phyloP scores from a whole-genome alignment of 2,888 invertebrate genomes.

The Cynaeus angustus region DNA sequence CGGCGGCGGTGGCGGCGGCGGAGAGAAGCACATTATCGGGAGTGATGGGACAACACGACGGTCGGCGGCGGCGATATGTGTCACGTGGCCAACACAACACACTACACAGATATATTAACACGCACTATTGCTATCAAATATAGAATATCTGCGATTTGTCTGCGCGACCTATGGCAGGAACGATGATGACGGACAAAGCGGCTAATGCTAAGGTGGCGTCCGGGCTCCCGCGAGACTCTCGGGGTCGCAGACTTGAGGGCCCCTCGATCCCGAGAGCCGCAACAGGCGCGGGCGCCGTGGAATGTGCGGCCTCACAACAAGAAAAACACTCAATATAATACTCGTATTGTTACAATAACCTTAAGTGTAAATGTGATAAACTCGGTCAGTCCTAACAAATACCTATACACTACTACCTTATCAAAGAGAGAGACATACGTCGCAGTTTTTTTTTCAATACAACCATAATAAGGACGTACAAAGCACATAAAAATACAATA shows the following conservation, averaged over 20 bases:
- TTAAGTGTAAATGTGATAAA: constrained; percentile 60
- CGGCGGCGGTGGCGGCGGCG: constrained; percentile 43
- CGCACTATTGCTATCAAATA: constrained; percentile 71
- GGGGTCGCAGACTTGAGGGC: constrained; percentile 46
- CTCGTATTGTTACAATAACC: constrained; percentile 57
- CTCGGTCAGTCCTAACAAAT: constrained; percentile 70
- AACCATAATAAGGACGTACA: constrained; percentile 68
- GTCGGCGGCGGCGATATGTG: constrained; percentile 61
- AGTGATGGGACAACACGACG: constrained; percentile 57
- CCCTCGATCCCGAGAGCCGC: constrained; percentile 64
- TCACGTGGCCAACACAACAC: constrained; percentile 63
- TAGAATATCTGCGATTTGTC: constrained; percentile 58
- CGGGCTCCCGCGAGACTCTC: constrained; percentile 59
- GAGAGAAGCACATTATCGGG: constrained; percentile 71
- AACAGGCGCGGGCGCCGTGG: constrained; percentile 64
- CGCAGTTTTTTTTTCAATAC: constrained; percentile 49
- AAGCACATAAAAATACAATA: constrained; percentile 71
- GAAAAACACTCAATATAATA: constrained; percentile 69
- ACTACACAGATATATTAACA: constrained; percentile 61
- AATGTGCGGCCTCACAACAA: constrained; percentile 69
- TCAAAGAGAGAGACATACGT: constrained; percentile 45
- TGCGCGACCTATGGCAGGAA: constrained; percentile 70
- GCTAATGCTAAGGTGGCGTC: constrained; percentile 66
- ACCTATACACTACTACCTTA: constrained; percentile 61
- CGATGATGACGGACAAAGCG: constrained; percentile 71